Evolutionary conservation across 2,888 invertebrate genomes (phyloP), one percentile per base, ranked within the genome.

Genomic region (Caenorhabditis sp.): DNA sequence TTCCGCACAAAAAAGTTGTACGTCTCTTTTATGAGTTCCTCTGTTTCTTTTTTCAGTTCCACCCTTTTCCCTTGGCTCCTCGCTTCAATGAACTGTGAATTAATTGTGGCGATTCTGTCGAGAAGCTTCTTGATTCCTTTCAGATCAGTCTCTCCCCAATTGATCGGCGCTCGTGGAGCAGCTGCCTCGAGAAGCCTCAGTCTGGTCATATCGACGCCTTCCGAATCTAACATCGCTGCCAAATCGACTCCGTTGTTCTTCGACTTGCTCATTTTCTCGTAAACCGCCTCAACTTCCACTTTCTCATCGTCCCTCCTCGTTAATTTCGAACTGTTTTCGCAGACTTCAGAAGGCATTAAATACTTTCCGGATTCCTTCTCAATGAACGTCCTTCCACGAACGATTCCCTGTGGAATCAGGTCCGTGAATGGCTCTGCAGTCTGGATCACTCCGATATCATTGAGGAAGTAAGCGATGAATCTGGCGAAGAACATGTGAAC

Each of bases 261-360:
- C 0, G 98, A 98, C 91, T 99, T 99, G 85, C 96, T 96, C 99
- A 99, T 99, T 92, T 99, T 99, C 89, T 99, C 98, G 95, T 95
- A 98, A 27, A 92, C 91, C 77, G 93, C 92, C 11, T 92, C 90
- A 0, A 98, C 93, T 35, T 78, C 65, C 0, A 78, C 53, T 1
- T 26, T 26, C 15, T 61, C 37, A 15, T 78, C 75, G 9, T 53
- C 43, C 39, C 56, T 78, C 17, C 68, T 13, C 7, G 15, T 11
- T n/a, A 66, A 30, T 22, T 71, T 46, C 20, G 32, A 55, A 56
- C 74, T 76, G 13, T 50, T 52, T 17, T 92, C 90, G 0, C 93
- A 93, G 89, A 94, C 92, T 45, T 92, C 91, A 78, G 92, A 73
- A 11, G 68, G 91, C 24, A 91, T 91, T 24, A 98, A 89, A 90